Percentiles rank a stretch among this genome's conserved stretches.
Evolutionary conservation across 2,797 vertebrate species (phyloP).

Genomic region (Tadarida brasiliensis): DNA sequence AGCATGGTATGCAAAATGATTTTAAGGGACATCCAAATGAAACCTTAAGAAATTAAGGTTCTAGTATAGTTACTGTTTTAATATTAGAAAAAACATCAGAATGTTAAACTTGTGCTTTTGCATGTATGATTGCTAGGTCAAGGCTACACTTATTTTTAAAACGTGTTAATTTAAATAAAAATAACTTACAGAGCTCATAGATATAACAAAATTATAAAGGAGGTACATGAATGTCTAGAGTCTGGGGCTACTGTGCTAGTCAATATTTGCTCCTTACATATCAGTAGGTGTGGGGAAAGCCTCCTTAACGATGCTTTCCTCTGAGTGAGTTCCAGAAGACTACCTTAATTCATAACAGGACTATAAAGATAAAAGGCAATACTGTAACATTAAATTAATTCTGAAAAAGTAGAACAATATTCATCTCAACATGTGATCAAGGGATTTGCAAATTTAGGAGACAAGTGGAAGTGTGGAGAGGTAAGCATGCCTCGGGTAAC

Average conservation of each 20-base stretch:
- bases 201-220: background rate
- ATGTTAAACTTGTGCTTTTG: conserved; percentile 19
- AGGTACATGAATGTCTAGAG: background rate
- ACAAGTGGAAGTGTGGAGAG: background rate
- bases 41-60: background rate
- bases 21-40: background rate
- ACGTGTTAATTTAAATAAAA: background rate
- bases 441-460: background rate
- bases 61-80: conserved; percentile 6
- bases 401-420: background rate
- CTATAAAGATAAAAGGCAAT: background rate
- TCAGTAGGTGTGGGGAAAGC: background rate
- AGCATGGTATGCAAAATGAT: background rate
- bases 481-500: fast-evolving
- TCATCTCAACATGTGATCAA: background rate
- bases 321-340: background rate
- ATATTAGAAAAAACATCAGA: background rate
- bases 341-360: background rate
- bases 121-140: background rate
- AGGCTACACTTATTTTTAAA: background rate
- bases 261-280: background rate
- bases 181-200: background rate
- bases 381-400: background rate
- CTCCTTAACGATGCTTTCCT: background rate
- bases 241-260: background rate